Evolutionary conservation across 2,113 vertebrate species (phyloP).

Genomic region (Phylloscopus trochiloides): DNA sequence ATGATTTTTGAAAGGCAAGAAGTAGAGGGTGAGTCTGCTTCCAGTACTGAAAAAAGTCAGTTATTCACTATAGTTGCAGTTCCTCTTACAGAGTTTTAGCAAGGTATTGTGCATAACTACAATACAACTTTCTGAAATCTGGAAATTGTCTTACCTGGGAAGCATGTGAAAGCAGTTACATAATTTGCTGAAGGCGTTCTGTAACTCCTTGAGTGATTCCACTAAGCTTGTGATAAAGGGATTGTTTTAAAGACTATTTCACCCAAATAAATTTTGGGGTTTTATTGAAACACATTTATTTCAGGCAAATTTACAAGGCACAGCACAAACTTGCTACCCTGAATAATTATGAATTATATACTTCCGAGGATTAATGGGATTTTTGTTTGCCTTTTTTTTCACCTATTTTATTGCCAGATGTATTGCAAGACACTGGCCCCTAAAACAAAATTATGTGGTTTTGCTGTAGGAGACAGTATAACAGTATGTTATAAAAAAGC

Average conservation of each 20-base stretch:
- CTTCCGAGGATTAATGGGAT: background rate
- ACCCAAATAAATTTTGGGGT: background rate
- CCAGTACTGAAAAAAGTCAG: background rate
- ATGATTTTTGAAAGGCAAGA: background rate
- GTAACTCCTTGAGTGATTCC: background rate
- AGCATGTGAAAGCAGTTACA: background rate
- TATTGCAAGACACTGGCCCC: background rate
- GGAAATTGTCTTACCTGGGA: background rate
- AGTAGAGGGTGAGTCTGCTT: background rate
- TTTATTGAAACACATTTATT: background rate
- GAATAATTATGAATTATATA: background rate
- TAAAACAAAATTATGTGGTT: background rate
- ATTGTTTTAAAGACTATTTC: background rate
- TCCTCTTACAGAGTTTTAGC: background rate
- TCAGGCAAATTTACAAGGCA: background rate
- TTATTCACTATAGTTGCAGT: background rate
- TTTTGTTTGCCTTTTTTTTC: background rate
- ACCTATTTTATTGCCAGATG: background rate
- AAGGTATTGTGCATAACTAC: background rate
- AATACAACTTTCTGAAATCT: background rate
- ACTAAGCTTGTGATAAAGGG: background rate
- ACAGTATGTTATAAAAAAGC: background rate
- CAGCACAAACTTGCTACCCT: background rate
- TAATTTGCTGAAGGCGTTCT: background rate
- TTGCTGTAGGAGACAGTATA: background rate